A percentile compares a stretch with the other conserved stretches of the same genome.
Conservation (phyloP, 2,888 invertebrate species). For the Parnassius mnemosyne region DNA sequence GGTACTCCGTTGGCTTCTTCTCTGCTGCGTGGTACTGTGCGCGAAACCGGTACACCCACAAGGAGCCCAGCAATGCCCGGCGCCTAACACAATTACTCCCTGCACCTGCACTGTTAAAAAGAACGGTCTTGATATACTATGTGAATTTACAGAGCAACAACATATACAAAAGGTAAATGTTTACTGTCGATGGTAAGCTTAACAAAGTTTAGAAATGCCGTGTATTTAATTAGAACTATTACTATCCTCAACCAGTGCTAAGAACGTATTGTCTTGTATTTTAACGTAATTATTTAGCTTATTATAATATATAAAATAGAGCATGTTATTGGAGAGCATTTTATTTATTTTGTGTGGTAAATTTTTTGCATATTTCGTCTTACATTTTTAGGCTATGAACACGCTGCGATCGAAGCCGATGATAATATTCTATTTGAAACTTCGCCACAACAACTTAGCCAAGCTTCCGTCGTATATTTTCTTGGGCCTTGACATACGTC, state of each 20-base stretch:
- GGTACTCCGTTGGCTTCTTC: slow-evolving; percentile 75
- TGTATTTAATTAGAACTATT: too few species aligned
- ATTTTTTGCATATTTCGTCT: too few species aligned
- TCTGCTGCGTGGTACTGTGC: slow-evolving; percentile 78
- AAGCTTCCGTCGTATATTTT: slow-evolving; percentile 93
- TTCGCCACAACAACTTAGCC: slow-evolving; percentile 91
- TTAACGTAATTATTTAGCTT: too few species aligned
- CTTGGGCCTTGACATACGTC: slow-evolving; percentile 92
- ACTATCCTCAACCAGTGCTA: too few species aligned
- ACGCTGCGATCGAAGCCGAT: slow-evolving; percentile 89
- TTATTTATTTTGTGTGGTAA: too few species aligned
- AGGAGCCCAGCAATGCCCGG: slow-evolving; percentile 86
- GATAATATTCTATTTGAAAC: slow-evolving; percentile 92
- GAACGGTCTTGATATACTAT: slow-evolving; percentile 92
- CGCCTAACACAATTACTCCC: slow-evolving; percentile 86
- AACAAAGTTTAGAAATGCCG: too few species aligned
- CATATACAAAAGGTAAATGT: slow-evolving; percentile 82
- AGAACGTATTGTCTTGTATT: too few species aligned
- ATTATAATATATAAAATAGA: too few species aligned
- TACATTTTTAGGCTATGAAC: slow-evolving; percentile 85
- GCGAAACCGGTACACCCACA: slow-evolving; percentile 72
- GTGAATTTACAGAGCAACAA: slow-evolving; percentile 91
- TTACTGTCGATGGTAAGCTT: neutral
- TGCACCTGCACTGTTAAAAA: slow-evolving; percentile 93
- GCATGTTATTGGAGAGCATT: too few species aligned